These are phyloP conservation scores for Eumacrocentrus americanus DNA, from an alignment of 2,888 invertebrate genomes.

Conservation along the genomic window DNA sequence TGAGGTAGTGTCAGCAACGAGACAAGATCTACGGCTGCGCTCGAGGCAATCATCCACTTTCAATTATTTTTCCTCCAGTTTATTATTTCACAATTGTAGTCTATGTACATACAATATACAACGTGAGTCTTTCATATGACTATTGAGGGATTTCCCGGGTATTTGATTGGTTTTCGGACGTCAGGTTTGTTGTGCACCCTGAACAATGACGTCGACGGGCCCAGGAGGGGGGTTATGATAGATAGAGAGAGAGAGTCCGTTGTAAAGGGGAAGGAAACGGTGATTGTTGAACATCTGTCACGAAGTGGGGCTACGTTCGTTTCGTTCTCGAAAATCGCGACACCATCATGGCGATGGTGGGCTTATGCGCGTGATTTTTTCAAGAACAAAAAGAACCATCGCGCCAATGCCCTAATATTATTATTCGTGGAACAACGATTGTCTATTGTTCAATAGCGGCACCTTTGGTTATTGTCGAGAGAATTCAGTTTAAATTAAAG, in stretches of 20 bases:
- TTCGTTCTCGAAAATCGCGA: constrained; percentile 48
- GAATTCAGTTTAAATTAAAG: neutral
- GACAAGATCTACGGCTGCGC: constrained; percentile 11
- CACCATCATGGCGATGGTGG: constrained; percentile 50
- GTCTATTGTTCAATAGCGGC: neutral
- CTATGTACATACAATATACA: neutral
- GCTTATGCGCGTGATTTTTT: constrained; percentile 47
- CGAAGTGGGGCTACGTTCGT: constrained; percentile 48
- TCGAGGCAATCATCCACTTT: neutral
- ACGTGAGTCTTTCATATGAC: constrained; percentile 5
- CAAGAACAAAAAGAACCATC: constrained; percentile 23
- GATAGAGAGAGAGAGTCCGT: constrained; percentile 15
- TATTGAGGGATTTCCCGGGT: constrained; percentile 10
- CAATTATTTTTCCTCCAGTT: constrained; percentile 2
- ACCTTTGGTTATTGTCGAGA: neutral
- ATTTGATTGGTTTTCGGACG: constrained; percentile 9
- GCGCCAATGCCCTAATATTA: constrained; percentile 5
- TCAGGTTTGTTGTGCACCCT: constrained; percentile 12
- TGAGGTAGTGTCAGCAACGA: neutral
- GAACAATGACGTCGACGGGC: constrained; percentile 7
- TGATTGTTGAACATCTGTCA: constrained; percentile 53
- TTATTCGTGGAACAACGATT: neutral
- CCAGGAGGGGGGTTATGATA: constrained; percentile 10
- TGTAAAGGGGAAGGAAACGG: constrained; percentile 41
- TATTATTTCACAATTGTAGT: neutral